These are phyloP conservation scores for Cryptus viduatorius DNA, from an alignment of 2,888 invertebrate species.

Conservation along the genomic window DNA sequence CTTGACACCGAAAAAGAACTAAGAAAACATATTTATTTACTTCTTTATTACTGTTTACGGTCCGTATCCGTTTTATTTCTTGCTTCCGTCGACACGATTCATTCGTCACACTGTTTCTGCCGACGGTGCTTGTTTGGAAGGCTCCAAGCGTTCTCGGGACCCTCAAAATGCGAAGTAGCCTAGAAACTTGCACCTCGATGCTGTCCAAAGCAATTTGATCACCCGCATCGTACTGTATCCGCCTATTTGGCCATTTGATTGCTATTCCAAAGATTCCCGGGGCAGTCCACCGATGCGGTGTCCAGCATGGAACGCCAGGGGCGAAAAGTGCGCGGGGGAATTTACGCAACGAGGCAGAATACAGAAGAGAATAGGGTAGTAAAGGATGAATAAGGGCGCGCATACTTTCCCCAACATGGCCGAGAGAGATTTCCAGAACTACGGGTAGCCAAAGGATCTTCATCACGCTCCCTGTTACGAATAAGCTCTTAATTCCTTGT, in stretches of 20 bases:
- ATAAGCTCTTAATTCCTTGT: constrained; percentile 83
- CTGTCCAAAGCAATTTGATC: constrained; percentile 77
- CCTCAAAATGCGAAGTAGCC: not conserved
- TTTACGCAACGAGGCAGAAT: constrained; percentile 22
- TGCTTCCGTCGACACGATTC: too few species aligned
- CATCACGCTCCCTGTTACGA: constrained; percentile 82
- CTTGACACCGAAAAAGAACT: not conserved
- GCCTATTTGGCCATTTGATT: constrained; percentile 77
- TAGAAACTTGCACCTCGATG: constrained; percentile 28
- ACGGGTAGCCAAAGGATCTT: constrained; percentile 78
- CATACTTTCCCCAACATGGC: constrained; percentile 5
- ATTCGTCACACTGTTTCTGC: too few species aligned
- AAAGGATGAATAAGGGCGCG: constrained; percentile 17
- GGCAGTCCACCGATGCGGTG: constrained; percentile 57
- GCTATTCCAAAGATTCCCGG: constrained; percentile 75
- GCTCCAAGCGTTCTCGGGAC: not conserved
- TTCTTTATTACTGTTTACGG: too few species aligned
- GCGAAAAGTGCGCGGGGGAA: constrained; percentile 9
- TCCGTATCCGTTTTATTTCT: too few species aligned
- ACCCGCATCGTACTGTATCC: constrained; percentile 77
- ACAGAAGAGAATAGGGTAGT: constrained; percentile 29
- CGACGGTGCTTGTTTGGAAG: too few species aligned
- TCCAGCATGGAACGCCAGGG: constrained; percentile 10
- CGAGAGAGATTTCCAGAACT: constrained; percentile 11
- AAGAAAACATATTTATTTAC: not conserved